Base-by-base conservation (phyloP, 2,888 invertebrate species). In the Ophion ventricosus region DNA sequence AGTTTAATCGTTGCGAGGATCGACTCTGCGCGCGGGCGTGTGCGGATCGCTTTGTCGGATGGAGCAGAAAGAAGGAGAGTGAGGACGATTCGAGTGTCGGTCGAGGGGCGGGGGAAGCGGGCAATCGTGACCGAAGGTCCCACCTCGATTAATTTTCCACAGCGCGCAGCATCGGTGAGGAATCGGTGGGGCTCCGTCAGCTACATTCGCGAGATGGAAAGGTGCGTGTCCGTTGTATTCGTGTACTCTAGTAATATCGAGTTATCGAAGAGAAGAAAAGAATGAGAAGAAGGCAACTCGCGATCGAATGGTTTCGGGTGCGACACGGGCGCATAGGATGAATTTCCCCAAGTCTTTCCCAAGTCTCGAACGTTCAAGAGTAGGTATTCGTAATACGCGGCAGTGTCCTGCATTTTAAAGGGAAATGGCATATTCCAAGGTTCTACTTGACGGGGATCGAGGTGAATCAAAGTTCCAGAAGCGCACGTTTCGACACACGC, bases 101-200 rank as follows among this genome's bases (percentile, higher is more conserved):
- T 26, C 57, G 73, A 54, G 29, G 2, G 4, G 35, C 7, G 7
- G 5, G 35, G 35, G 5, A 3, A 67, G 67, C 67, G 20, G 49
- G 72, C 73, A 82, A 26, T 66, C 82, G 78, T 82, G 82, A 82
- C 78, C 78, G 78, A 82, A 73, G 76, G 81, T 49, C 70, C 49
- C 79, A 80, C 73, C 69, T 69, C 80, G 35, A 83, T 83, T 80
- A 75, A 72, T 80, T 80, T 80, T 80, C 72, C 83, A 80, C 83
- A 76, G 80, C 69, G 23, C 54, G n/a, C 54, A 26, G n/a, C 56
- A 57, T 26, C 72, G 43, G 54, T 29, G 35, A 20, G 56, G 54
- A 40, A 56, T 29, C 70, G 73, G 73, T 67, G 78, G 73, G 73
- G 43, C 78, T 73, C 72, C 35, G 7, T 78, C 77, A 77, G 67